phyloP scores from a whole-genome alignment of 2,888 invertebrate species.

The Idaea aversata region DNA sequence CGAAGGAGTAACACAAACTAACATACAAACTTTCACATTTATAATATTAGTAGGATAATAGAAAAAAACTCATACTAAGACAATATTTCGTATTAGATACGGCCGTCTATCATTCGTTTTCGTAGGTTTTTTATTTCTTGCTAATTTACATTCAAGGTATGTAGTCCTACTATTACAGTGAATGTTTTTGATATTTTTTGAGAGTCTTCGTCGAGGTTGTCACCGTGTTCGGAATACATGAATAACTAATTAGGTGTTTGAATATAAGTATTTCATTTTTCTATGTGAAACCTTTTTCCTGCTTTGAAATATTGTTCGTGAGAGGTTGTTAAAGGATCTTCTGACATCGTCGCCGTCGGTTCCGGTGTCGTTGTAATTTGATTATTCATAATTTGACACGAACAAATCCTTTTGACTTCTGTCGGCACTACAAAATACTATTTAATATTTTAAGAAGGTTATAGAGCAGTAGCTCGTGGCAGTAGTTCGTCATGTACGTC shows the following conservation, averaged over 20 bases:
- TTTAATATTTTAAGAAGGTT: too few species aligned
- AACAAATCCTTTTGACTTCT: too few species aligned
- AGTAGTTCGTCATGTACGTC: too few species aligned
- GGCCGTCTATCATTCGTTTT: constrained; percentile 56
- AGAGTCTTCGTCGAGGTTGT: constrained; percentile 48
- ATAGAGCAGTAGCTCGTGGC: too few species aligned
- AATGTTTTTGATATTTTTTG: constrained; percentile 51
- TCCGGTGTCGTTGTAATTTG: constrained; percentile 29
- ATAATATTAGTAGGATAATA: too few species aligned
- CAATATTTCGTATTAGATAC: constrained; percentile 58
- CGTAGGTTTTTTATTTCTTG: constrained; percentile 48
- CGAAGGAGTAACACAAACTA: too few species aligned
- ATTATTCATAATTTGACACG: not conserved
- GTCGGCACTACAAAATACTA: too few species aligned
- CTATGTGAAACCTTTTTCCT: constrained; percentile 29
- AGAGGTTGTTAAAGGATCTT: constrained; percentile 35
- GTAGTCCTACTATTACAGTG: constrained; percentile 51
- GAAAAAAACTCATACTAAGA: constrained; percentile 64
- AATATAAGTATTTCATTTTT: constrained; percentile 50
- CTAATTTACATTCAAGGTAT: constrained; percentile 69
- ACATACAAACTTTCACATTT: too few species aligned
- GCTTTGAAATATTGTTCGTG: constrained; percentile 18
- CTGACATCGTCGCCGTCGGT: constrained; percentile 33
- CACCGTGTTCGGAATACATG: constrained; percentile 65
- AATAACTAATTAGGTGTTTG: constrained; percentile 60